Evolutionary conservation across 2,797 vertebrate species (phyloP).

Genomic region (Gadopsis marmoratus): DNA sequence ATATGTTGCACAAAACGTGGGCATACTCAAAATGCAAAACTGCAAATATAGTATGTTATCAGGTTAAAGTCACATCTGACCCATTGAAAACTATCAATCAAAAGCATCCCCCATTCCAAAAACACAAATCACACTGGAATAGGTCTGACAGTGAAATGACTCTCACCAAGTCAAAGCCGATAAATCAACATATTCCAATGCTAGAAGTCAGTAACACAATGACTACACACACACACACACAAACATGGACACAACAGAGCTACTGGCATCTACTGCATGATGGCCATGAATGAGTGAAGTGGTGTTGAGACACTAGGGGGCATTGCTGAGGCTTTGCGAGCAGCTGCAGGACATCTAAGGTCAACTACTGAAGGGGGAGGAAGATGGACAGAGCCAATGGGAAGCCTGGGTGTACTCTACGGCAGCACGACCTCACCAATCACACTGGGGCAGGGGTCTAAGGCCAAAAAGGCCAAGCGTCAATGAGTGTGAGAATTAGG

Average conservation of each 20-base stretch:
- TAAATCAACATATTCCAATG: conserved; percentile 37
- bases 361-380: conserved; percentile 68
- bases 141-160: conserved; percentile 17
- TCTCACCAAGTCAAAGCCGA: conserved; percentile 38
- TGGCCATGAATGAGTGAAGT: conserved; percentile 61
- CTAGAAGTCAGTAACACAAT: conserved; percentile 28
- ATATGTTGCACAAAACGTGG: no score
- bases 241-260: conserved; percentile 51
- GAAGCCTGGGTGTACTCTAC: conserved; percentile 46
- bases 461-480: conserved; percentile 23
- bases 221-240: conserved; percentile 53
- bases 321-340: conserved; percentile 56
- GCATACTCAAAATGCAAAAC: no score
- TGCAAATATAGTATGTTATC: background rate
- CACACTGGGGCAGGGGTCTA: conserved; percentile 43
- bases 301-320: conserved; percentile 69
- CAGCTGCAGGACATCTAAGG: conserved; percentile 72
- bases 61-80: conserved; percentile 54
- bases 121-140: conserved; percentile 10
- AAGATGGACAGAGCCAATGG: conserved; percentile 62
- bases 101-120: background rate
- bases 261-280: conserved; percentile 59
- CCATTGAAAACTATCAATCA: conserved; percentile 15
- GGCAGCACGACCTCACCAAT: conserved; percentile 72
- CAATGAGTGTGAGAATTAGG: conserved; percentile 40